A percentile compares a stretch with the other conserved stretches of the same genome.
Conservation (phyloP, 2,113 vertebrate genomes). For the Leptobrachium leishanense region DNA sequence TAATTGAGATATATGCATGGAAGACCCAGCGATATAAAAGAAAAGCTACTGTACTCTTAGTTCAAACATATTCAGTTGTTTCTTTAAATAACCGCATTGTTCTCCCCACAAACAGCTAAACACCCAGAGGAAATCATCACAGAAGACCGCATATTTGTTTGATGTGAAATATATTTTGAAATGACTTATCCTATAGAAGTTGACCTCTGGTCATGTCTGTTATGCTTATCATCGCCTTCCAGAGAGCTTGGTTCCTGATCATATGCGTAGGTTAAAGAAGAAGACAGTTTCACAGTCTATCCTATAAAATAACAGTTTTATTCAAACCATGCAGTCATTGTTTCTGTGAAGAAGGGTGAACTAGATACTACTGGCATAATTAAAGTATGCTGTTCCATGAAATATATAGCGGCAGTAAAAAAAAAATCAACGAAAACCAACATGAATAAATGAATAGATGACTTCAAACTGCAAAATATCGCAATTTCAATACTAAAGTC, state of each 20-base stretch:
- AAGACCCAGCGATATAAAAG: too few species aligned
- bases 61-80: neutral
- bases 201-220: constrained; percentile 40
- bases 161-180: constrained; percentile 39
- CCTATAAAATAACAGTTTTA: constrained; percentile 54
- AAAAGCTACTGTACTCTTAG: too few species aligned
- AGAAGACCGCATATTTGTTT: constrained; percentile 47
- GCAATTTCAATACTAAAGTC: constrained; percentile 41
- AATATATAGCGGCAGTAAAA: constrained; percentile 24
- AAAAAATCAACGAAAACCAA: constrained; percentile 21
- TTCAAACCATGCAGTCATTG: constrained; percentile 33
- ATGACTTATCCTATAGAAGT: constrained; percentile 49
- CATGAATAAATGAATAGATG: constrained; percentile 43
- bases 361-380: constrained; percentile 44
- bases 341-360: constrained; percentile 50
- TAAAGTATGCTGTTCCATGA: constrained; percentile 45
- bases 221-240: constrained; percentile 38
- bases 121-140: constrained; percentile 37
- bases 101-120: neutral
- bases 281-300: constrained; percentile 3
- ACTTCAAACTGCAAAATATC: constrained; percentile 42
- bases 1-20: too few species aligned
- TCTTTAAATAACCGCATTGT: constrained; percentile 8
- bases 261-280: constrained; percentile 7
- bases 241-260: constrained; percentile 29